Conservation (phyloP, 1,140 invertebrate species). For the Pogonus chalceus region DNA sequence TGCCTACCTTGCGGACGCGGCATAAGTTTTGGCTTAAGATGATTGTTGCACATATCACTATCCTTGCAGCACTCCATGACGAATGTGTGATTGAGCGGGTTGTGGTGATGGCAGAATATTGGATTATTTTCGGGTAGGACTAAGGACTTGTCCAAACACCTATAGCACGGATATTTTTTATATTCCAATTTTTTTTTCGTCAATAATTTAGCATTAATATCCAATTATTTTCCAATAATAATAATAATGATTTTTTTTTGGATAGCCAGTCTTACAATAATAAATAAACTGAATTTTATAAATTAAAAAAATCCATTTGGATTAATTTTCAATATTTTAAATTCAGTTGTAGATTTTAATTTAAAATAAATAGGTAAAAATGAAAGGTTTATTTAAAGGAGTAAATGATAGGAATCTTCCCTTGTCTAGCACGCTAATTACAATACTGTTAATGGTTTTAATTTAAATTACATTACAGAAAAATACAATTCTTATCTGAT, state of each 20-base stretch:
- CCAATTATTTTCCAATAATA: not conserved
- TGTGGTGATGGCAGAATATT: constrained; percentile 32
- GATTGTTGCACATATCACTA: constrained; percentile 44
- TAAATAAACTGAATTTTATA: not conserved
- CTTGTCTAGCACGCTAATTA: no score
- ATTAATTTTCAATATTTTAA: no score
- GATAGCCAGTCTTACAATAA: constrained; percentile 1
- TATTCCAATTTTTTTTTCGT: no score
- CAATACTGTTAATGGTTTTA: no score
- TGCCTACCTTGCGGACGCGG: constrained; percentile 39
- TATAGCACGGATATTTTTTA: no score
- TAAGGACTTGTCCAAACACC: constrained; percentile 33
- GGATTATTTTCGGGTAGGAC: constrained; percentile 34
- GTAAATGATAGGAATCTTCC: no score
- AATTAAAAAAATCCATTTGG: no score
- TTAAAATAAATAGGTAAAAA: no score
- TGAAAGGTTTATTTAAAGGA: no score
- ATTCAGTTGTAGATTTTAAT: no score
- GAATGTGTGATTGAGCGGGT: constrained; percentile 40
- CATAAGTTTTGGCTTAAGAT: constrained; percentile 38
- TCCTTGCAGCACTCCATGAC: constrained; percentile 55
- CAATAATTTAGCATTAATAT: not conserved
- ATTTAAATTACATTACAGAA: no score
- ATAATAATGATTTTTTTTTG: not conserved
- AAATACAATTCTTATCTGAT: no score